Conservation (phyloP, 2,113 vertebrate species). For the Calonectris borealis region DNA sequence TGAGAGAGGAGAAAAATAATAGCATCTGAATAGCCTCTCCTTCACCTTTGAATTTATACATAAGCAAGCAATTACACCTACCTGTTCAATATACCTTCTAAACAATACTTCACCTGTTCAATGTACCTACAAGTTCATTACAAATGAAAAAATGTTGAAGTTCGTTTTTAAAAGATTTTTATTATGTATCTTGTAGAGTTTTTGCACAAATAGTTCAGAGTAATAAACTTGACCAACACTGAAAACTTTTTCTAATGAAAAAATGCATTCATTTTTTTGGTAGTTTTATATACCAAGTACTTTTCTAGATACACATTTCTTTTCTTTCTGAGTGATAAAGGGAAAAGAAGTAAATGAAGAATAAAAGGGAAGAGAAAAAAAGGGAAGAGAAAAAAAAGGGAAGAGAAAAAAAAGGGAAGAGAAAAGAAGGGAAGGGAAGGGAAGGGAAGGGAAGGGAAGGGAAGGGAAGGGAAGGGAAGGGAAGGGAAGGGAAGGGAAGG, state of each 20-base stretch:
- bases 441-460: too few species aligned
- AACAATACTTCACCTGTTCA: neutral
- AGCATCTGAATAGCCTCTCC: neutral
- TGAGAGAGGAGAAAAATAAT: neutral
- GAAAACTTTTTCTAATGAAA: neutral
- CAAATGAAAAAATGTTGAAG: fast-evolving
- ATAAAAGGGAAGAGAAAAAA: neutral
- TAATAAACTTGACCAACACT: neutral
- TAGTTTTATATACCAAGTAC: fast-evolving
- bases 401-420: too few species aligned
- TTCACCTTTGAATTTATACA: neutral
- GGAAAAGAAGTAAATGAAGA: neutral
- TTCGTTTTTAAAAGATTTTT: neutral
- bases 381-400: neutral
- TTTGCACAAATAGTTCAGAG: neutral
- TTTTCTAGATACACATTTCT: neutral
- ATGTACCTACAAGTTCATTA: neutral
- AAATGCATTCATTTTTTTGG: fast-evolving
- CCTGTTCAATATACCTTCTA: neutral
- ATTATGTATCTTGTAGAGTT: neutral
- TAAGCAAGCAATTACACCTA: neutral
- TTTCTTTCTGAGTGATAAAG: neutral
- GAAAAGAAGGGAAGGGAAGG: too few species aligned
- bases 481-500: neutral
- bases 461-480: neutral